Evolutionary conservation across 53 echinoderm and acorn worm species (phyloP).

Genomic region (Mesocentrotus franciscanus): DNA sequence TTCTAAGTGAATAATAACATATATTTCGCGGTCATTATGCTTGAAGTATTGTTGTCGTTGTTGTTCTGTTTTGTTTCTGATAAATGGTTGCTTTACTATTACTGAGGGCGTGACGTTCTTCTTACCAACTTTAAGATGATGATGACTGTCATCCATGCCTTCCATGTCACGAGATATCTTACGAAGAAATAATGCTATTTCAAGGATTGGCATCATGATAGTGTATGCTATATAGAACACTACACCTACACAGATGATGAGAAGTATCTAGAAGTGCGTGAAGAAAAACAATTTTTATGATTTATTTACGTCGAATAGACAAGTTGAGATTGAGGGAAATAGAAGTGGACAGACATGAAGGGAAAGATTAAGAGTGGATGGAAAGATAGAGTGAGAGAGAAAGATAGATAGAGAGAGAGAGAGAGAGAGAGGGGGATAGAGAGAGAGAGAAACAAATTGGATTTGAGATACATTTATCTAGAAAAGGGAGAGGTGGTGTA

Average conservation of each 20-base stretch:
- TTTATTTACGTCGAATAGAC: too few relatives aligned
- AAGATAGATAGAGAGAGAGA: slow-evolving; percentile 2
- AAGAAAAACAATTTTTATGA: neutral
- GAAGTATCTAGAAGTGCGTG: neutral
- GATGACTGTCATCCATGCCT: neutral
- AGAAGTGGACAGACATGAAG: too few relatives aligned
- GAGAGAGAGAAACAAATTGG: neutral
- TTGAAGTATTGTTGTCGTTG: too few relatives aligned
- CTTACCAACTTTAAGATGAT: neutral
- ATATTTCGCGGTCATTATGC: too few relatives aligned
- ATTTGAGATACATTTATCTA: too few relatives aligned
- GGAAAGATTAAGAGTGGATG: neutral
- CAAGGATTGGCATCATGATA: neutral
- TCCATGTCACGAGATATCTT: neutral
- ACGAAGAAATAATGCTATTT: neutral
- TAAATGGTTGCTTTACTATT: neutral
- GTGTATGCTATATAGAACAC: neutral
- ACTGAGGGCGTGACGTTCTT: neutral
- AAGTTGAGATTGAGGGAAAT: too few relatives aligned
- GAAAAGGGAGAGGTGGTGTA: too few relatives aligned
- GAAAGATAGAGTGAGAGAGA: neutral
- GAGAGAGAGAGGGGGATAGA: neutral
- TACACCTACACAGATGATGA: neutral
- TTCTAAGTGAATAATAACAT: too few relatives aligned
- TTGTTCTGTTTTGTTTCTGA: too few relatives aligned